Base-by-base conservation (phyloP, 1,140 invertebrate species). In the Chelonus insularis region DNA sequence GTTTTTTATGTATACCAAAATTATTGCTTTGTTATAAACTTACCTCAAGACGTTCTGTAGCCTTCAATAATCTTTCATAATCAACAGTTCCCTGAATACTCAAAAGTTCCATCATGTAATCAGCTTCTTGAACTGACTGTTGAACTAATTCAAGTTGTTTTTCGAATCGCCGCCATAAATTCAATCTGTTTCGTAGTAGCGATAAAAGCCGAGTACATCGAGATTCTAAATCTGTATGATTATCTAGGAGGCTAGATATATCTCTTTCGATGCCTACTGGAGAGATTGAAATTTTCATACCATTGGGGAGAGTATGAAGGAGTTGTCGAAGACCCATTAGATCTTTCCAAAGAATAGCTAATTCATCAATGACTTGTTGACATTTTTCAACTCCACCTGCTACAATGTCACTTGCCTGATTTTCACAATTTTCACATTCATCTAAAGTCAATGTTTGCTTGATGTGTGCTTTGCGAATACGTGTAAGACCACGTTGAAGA, bases 81-180 rank as follows among this genome's bases (percentile, higher is more conserved):
- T 93, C 90, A 1, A 93, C 87, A 36, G 88, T 86, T 9, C 89
- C 91, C 70, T 92, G 89, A 0, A 93, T 88, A 1, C 88, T 89
- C 2, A 93, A 80, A 9, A 93, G 75, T 68, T 93, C 90, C 80
- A 92, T 91, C 90, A 92, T 92, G 68, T 91, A 93, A 73, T 92
- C 91, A 0, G 90, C 89, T 66, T 93, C 90, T 57, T 91, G 85
- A 0, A 92, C 89, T 0, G 89, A 91, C 29, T 90, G 87, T 51
- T 92, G 89, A 1, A 93, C 89, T 72, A 88, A 68, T 67, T 93
- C 90, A 59, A 92, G 73, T 66, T 91, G 89, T 12, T 84, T 78
- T 65, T 92, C 89, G 68, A 91, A 92, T 21, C 88, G 78, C 29
- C 86, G 79, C 91, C 91, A 93, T 4, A 93, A 72, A 7, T 82